phyloP scores from a whole-genome alignment of 2,888 invertebrate genomes.

The Lepidochrysops patricia region DNA sequence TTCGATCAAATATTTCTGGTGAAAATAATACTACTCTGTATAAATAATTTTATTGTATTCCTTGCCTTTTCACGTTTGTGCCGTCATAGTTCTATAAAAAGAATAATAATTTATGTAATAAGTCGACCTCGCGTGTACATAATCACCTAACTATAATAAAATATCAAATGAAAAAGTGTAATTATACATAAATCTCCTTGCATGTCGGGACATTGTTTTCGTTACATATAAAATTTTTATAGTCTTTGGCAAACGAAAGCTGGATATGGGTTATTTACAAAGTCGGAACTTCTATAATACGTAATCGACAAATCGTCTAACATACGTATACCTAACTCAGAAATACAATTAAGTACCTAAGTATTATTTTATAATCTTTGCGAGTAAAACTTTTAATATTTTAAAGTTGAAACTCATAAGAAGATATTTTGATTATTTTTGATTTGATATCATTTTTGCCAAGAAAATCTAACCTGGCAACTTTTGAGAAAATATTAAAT shows the following conservation, averaged over 20 bases:
- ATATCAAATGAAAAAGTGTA: constrained; percentile 12
- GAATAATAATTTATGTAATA: constrained; percentile 6
- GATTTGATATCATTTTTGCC: too few species aligned
- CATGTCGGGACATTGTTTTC: constrained; percentile 7
- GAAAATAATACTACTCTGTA: background rate
- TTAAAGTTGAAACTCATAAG: too few species aligned
- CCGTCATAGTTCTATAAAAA: constrained; percentile 4
- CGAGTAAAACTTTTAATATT: too few species aligned
- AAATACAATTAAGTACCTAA: too few species aligned
- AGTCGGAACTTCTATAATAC: background rate
- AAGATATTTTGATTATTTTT: too few species aligned
- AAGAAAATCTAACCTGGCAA: too few species aligned
- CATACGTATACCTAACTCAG: too few species aligned
- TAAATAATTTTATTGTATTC: background rate
- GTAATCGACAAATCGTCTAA: background rate
- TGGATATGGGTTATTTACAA: too few species aligned
- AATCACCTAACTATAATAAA: constrained; percentile 11
- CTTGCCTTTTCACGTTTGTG: background rate
- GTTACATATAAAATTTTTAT: constrained; percentile 10
- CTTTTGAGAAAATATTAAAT: too few species aligned
- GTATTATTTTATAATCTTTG: too few species aligned
- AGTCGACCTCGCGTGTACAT: constrained; percentile 10
- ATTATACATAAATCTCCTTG: constrained; percentile 12
- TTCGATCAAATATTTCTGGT: background rate
- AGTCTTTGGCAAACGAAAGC: too few species aligned